Base-by-base conservation (phyloP, 2,113 vertebrate genomes). In the Hystrix brachyura region DNA sequence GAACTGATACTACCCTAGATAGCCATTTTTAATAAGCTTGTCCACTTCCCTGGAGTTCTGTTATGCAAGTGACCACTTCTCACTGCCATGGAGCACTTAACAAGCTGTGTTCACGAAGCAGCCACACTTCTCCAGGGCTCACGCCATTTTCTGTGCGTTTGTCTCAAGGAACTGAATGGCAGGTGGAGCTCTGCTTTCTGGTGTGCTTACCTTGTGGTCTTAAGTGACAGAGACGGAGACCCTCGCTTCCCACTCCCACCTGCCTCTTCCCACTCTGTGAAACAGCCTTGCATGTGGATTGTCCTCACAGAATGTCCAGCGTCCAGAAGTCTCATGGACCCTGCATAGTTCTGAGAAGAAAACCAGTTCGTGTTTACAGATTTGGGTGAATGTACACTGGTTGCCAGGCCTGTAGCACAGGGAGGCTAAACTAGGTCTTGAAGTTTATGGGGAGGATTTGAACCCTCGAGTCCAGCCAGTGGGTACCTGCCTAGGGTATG, bases 381-480 rank as follows among this genome's bases (percentile, higher is more conserved):
- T 84, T 62, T 71, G 29, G 80, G 43, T 34, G 43, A 81, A 27
- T 34, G 18, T 15, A 27, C 12, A 53, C 48, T 60, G n/a, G 38
- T 72, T 62, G 6, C 82, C 25, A 62, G 18, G 55, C 21, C 21
- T 34, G 10, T 51, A 71, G 69, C 53, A 19, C 2, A 62, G 27
- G 51, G 53, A 94, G 64, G 65, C 79, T 65, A 55, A 92, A 78
- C 69, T 46, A 78, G n/a, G 51, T 78, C 8, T 67, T 32, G 34
- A 32, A 46, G 43, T 57, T 94, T 85, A 27, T 29, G 59, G 71
- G n/a, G 78, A 91, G 60, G 81, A 74, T 76, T 84, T 74, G 67
- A 69, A 82, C 32, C 18, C n/a, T 80, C 25, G 17, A 43, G 48
- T 27, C 27, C n/a, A 82, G 38, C 34, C 43, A 13, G 23, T 13